Evolutionary conservation across 2,888 invertebrate genomes (phyloP).

Genomic region (Platycheirus rosarum): DNA sequence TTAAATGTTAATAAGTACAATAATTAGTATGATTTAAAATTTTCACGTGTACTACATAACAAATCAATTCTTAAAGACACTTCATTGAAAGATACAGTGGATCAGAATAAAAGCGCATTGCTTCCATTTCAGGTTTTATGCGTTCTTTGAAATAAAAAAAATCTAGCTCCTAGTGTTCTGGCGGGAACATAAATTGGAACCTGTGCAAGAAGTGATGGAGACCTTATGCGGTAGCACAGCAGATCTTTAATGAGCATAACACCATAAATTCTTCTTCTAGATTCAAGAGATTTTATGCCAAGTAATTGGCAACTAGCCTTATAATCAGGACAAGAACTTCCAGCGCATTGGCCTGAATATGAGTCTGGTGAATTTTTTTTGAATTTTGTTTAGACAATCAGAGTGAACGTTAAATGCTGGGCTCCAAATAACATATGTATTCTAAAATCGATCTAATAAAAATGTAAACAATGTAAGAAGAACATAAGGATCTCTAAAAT

Average conservation of each 20-base stretch:
- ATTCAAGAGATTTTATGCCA: no score
- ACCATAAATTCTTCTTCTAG: no score
- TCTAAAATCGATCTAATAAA: neutral
- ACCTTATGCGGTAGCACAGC: no score
- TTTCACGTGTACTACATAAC: neutral
- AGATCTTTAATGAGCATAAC: no score
- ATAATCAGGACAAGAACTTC: no score
- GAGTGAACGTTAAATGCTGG: no score
- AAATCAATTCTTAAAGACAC: no score
- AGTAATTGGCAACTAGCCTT: no score
- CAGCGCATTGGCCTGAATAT: neutral
- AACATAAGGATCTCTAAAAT: neutral
- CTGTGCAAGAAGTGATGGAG: neutral
- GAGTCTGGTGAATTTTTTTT: neutral
- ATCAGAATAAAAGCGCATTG: neutral
- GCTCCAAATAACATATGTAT: neutral
- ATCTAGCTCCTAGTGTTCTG: neutral
- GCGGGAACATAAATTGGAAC: neutral
- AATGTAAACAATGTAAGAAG: neutral
- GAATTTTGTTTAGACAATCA: no score
- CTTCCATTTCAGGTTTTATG: neutral
- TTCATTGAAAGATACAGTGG: neutral
- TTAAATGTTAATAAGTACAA: neutral
- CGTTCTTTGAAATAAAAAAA: neutral
- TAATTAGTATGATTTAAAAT: neutral